phyloP scores from a whole-genome alignment of 2,113 vertebrate genomes.

The Thamnaconus septentrionalis region DNA sequence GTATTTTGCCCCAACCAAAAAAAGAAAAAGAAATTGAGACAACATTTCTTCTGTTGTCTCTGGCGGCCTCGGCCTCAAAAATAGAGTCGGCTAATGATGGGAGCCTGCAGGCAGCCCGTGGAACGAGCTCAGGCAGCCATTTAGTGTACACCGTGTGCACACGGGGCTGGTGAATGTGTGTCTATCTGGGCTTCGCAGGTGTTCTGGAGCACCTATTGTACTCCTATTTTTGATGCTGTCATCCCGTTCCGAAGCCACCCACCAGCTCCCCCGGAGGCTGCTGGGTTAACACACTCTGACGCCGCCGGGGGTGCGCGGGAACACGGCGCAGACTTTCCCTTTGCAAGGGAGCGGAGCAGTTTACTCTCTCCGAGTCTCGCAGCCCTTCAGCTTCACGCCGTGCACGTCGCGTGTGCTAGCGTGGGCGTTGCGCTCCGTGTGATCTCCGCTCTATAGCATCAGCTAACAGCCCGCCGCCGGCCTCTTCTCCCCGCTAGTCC shows the following conservation, averaged over 20 bases:
- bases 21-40: neutral
- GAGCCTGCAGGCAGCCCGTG: constrained; percentile 51
- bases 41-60: constrained; percentile 19
- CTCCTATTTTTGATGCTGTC: constrained; percentile 57
- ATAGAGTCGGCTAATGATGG: constrained; percentile 58
- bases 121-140: constrained; percentile 35
- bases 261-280: constrained; percentile 38
- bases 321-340: constrained; percentile 24
- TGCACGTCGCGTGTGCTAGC: neutral
- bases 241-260: constrained; percentile 50
- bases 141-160: constrained; percentile 22
- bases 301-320: constrained; percentile 21
- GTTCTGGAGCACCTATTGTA: constrained; percentile 43
- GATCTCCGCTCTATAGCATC: constrained; percentile 27
- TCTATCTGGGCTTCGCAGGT: constrained; percentile 24
- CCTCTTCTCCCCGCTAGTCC: constrained; percentile 12
- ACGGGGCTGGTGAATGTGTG: constrained; percentile 21
- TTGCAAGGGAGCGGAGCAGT: constrained; percentile 39
- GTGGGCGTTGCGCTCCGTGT: neutral
- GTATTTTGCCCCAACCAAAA: too few species aligned
- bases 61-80: constrained; percentile 30
- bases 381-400: constrained; percentile 39
- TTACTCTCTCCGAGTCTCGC: constrained; percentile 35
- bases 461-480: constrained; percentile 32
- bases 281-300: constrained; percentile 42